Percentiles rank a stretch among this genome's conserved stretches.
These are phyloP conservation scores for Temnopleurus reevesii DNA, from an alignment of 53 echinoderm and acorn worm genomes.

Conservation along the genomic window DNA sequence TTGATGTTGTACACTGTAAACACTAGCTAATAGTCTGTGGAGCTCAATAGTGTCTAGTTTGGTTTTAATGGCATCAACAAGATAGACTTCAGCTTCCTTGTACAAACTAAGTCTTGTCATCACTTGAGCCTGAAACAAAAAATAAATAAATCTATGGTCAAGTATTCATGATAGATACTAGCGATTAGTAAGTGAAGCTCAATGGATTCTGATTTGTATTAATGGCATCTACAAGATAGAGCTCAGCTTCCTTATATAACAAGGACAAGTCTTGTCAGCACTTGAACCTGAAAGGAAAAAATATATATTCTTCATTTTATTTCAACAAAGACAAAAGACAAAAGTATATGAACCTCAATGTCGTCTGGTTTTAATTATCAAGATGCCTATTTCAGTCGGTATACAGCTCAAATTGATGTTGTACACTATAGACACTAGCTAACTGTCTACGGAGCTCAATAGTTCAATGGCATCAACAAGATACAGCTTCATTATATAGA, in stretches of 20 bases:
- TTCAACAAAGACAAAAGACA: too few relatives aligned
- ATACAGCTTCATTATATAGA: constrained; percentile 51
- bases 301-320: not conserved
- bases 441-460: constrained; percentile 68
- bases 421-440: constrained; percentile 75
- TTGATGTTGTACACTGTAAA: constrained; percentile 68
- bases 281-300: constrained; percentile 65
- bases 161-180: too few relatives aligned
- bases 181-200: too few relatives aligned
- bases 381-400: too few relatives aligned
- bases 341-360: too few relatives aligned
- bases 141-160: not conserved
- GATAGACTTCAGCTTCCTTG: constrained; percentile 53
- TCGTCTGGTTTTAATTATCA: too few relatives aligned
- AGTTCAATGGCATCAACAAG: constrained; percentile 55
- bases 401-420: constrained; percentile 60
- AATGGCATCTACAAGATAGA: constrained; percentile 48
- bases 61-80: constrained; percentile 48
- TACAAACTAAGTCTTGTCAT: constrained; percentile 63
- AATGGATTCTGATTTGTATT: too few relatives aligned
- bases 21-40: constrained; percentile 71
- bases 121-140: constrained; percentile 73
- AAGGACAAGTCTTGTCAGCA: constrained; percentile 60
- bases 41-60: constrained; percentile 59
- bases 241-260: constrained; percentile 51